Evolutionary conservation across 53 echinoderm and acorn worm genomes (phyloP).

Genomic region (Temnopleurus reevesii): DNA sequence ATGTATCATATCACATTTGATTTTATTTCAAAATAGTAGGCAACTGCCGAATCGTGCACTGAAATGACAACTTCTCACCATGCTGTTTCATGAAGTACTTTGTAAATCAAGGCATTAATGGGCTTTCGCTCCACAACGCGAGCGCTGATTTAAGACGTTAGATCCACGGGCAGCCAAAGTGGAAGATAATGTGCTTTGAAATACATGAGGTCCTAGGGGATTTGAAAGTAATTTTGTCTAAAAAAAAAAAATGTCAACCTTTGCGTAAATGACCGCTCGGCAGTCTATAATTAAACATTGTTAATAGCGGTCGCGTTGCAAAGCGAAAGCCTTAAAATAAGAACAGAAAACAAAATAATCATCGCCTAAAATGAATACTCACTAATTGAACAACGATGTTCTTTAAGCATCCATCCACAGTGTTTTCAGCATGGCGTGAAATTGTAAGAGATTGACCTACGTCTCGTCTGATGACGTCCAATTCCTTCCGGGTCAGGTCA

Average conservation of each 20-base stretch:
- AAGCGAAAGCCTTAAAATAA: background rate
- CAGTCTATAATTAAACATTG: background rate
- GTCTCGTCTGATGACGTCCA: constrained; percentile 8
- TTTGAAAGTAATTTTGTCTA: background rate
- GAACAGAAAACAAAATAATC: background rate
- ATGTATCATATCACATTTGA: no score
- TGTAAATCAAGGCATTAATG: no score
- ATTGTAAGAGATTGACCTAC: background rate
- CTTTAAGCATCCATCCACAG: background rate
- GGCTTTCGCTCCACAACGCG: no score
- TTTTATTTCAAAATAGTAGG: no score
- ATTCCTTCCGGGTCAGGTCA: constrained; percentile 17
- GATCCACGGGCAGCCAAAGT: no score
- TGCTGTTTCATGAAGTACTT: no score
- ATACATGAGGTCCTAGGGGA: background rate
- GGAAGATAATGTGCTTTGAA: background rate
- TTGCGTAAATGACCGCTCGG: background rate
- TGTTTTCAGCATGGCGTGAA: background rate
- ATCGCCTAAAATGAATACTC: background rate
- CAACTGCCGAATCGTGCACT: no score
- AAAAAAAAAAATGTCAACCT: background rate
- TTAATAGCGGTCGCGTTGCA: background rate
- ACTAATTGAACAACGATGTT: constrained; percentile 2
- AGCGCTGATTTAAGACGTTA: no score
- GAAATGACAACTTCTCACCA: no score